Conservation (phyloP, 2,113 vertebrate species). For the Corythoichthys haematopterus region DNA sequence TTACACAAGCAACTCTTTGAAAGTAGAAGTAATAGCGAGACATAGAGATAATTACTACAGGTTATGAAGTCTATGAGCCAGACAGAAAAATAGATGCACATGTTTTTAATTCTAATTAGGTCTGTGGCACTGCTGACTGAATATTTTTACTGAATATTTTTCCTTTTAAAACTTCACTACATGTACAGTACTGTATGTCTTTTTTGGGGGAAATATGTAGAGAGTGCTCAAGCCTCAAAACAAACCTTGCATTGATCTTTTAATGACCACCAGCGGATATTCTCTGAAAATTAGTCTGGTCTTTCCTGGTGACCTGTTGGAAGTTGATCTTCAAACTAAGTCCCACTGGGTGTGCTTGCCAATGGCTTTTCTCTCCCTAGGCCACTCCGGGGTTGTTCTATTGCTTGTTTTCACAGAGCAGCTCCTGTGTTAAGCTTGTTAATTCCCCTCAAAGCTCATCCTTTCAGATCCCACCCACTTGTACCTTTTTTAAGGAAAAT, state of each 20-base stretch:
- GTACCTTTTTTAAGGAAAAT: conserved; percentile 25
- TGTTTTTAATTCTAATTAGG: too few relatives aligned
- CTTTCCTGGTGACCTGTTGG: conserved; percentile 31
- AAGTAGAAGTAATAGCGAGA: too few relatives aligned
- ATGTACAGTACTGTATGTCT: not conserved
- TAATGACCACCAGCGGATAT: conserved; percentile 24
- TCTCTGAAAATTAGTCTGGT: conserved; percentile 22
- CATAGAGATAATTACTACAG: too few relatives aligned
- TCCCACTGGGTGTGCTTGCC: conserved; percentile 49
- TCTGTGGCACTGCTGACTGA: not conserved
- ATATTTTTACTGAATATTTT: too few relatives aligned
- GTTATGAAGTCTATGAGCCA: too few relatives aligned
- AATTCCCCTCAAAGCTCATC: conserved; percentile 45
- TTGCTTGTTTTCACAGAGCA: conserved; percentile 56
- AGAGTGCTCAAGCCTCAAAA: conserved; percentile 8
- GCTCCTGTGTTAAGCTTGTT: conserved; percentile 54
- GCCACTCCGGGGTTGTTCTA: conserved; percentile 38
- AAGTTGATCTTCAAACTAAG: conserved; percentile 34
- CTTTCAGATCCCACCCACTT: conserved; percentile 43
- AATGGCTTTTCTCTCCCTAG: conserved; percentile 34
- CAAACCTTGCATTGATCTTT: conserved; percentile 10
- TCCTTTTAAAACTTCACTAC: too few relatives aligned
- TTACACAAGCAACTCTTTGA: too few relatives aligned
- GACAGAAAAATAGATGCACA: too few relatives aligned
- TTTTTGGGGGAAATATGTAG: not conserved